Base-by-base conservation (phyloP, 2,888 invertebrate species). In the Eristalis tenax region DNA sequence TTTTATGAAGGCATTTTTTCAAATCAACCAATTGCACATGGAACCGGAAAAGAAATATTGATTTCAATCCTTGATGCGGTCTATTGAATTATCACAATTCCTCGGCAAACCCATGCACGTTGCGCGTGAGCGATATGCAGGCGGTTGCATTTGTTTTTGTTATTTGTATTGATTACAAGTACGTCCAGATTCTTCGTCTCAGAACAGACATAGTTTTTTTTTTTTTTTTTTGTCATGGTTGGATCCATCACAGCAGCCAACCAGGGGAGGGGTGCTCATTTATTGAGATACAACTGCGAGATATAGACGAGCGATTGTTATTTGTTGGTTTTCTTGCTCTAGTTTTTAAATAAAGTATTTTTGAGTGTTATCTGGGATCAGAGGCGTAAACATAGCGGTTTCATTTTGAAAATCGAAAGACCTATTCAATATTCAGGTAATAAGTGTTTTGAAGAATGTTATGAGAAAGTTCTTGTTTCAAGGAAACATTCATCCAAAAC, bases 21-120 rank as follows among this genome's bases (percentile, higher is more conserved):
- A 11, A 59, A 13, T 13, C 26, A 15, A 8, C 3, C 26, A 15
- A 23, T 69, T 69, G 23, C 57, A 69, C 22, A 11, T 56, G 22
- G 6, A 22, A 59, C 15, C 35, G 35, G 35, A 69, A 28, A 18
- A 26, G 59, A 50, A 69, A 57, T 69, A 69, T 69, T 56, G 69
- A 69, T 69, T 69, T 13, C 35, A 6, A 32, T 57, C 57, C 57
- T 69, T 56, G 23, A 35, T 57, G 6, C 13, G 57, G 18, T 23
- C n/a, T 43, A 56, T 69, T 57, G 15, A n/a, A n/a, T 68, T 66
- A 32, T 63, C 50, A 50, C 50, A 50, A 18, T 50, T 50, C 22
- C n/a, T 59, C n/a, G n/a, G 2, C 38, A 40, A 18, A 61, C 5
- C 26, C 28, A 64, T 50, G 43, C 35, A 15, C 10, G 11, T 43